Evolutionary conservation across 2,113 vertebrate species (phyloP).

Genomic region (Zosterops borbonicus): DNA sequence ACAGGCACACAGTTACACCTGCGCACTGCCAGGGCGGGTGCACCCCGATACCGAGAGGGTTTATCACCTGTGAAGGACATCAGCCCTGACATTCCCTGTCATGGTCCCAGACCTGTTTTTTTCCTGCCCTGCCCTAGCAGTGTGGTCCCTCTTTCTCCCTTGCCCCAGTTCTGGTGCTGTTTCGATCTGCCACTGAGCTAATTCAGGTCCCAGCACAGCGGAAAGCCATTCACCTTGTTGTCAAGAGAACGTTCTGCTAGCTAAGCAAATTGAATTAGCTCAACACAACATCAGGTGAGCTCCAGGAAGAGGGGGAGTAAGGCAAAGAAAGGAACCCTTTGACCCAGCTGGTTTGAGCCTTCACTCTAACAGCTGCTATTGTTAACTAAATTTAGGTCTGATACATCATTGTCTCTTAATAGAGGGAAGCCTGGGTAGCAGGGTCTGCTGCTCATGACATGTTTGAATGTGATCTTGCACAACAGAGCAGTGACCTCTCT

Average conservation of each 20-base stretch:
- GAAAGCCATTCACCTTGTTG: background rate
- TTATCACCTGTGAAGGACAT: background rate
- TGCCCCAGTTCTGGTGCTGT: background rate
- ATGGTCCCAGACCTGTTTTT: background rate
- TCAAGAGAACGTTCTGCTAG: background rate
- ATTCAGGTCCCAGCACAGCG: background rate
- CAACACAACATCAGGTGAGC: conserved; percentile 3
- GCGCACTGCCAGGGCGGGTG: rapidly evolving
- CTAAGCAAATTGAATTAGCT: background rate
- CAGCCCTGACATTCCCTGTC: background rate
- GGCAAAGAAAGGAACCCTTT: background rate
- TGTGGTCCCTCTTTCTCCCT: background rate
- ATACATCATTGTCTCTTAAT: background rate
- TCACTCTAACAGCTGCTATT: conserved; percentile 9
- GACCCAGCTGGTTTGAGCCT: background rate
- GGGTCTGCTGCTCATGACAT: background rate
- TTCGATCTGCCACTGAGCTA: background rate
- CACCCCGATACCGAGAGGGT: rapidly evolving
- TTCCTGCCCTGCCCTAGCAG: background rate
- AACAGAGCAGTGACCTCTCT: conserved; percentile 11
- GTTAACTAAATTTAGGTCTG: conserved; percentile 52
- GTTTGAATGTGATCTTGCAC: background rate
- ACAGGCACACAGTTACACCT: background rate
- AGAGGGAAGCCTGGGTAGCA: background rate
- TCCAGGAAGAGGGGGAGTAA: background rate